Percentiles rank a stretch among this genome's conserved stretches.
These are phyloP conservation scores for Epizoanthus rinbou DNA, from an alignment of 92 coral and sea anemone species.

Conservation along the genomic window DNA sequence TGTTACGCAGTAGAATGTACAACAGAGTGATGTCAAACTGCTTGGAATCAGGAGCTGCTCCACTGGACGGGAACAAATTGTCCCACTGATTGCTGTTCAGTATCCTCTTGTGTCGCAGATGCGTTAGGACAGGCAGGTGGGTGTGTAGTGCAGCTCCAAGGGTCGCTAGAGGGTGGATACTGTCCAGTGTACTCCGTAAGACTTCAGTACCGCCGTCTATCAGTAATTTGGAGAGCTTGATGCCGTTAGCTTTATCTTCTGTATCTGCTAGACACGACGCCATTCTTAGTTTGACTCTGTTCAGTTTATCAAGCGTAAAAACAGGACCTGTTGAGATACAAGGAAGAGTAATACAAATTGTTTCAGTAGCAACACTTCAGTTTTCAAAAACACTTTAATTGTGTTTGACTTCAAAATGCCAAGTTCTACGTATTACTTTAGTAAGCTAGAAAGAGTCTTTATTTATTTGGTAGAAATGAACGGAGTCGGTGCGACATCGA, in stretches of 20 bases:
- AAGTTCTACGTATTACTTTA: too few species aligned
- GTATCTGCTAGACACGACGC: constrained; percentile 45
- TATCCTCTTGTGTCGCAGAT: constrained; percentile 39
- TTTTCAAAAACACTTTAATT: too few species aligned
- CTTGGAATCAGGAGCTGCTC: constrained; percentile 49
- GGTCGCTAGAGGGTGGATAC: constrained; percentile 37
- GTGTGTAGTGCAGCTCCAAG: constrained; percentile 28
- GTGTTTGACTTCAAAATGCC: too few species aligned
- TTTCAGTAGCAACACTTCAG: too few species aligned
- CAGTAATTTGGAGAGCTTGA: constrained; percentile 52
- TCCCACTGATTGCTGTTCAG: constrained; percentile 60
- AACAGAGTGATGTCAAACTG: constrained; percentile 67
- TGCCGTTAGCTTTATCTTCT: constrained; percentile 39
- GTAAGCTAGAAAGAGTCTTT: too few species aligned
- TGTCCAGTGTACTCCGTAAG: constrained; percentile 45
- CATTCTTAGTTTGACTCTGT: constrained; percentile 13
- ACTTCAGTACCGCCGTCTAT: constrained; percentile 56
- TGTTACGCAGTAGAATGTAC: constrained; percentile 55
- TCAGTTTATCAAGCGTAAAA: too few species aligned
- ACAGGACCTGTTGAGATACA: neutral
- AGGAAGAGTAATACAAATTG: neutral
- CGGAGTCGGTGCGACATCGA: too few species aligned
- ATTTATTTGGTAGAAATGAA: too few species aligned
- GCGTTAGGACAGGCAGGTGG: constrained; percentile 18
- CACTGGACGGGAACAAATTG: constrained; percentile 59